A percentile compares a stretch with the other conserved stretches of the same genome.
Evolutionary conservation across 2,888 invertebrate genomes (phyloP).

Genomic region (Brenthis ino): DNA sequence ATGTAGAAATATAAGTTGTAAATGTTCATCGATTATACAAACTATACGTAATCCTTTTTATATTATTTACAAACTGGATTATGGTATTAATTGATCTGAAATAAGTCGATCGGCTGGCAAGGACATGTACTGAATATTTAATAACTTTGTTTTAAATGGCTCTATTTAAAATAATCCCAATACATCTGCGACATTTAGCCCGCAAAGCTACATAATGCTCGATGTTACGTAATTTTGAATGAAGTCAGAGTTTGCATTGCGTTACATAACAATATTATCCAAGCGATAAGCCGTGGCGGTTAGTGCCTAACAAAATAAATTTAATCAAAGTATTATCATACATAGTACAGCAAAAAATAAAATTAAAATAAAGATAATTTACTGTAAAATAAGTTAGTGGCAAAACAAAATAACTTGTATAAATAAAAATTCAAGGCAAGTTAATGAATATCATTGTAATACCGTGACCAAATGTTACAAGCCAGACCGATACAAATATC

Average conservation of each 20-base stretch:
- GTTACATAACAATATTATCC: conserved; percentile 56
- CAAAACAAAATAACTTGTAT: too few relatives aligned
- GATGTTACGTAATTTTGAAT: conserved; percentile 59
- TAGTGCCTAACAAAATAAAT: conserved; percentile 8
- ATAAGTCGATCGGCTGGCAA: neutral
- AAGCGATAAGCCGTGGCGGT: conserved; percentile 51
- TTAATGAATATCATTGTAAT: too few relatives aligned
- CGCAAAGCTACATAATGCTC: conserved; percentile 58
- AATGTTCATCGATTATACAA: conserved; percentile 5
- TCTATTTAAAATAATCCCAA: conserved; percentile 51
- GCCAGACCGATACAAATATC: too few relatives aligned
- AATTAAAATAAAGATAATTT: too few relatives aligned
- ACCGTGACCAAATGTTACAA: too few relatives aligned
- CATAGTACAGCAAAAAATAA: too few relatives aligned
- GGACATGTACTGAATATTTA: neutral
- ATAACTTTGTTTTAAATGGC: conserved; percentile 12
- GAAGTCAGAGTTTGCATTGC: conserved; percentile 62
- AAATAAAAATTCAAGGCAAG: too few relatives aligned
- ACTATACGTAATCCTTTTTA: conserved; percentile 10
- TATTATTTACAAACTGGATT: conserved; percentile 14
- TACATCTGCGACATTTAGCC: conserved; percentile 60
- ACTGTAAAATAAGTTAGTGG: too few relatives aligned
- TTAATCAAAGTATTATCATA: too few relatives aligned
- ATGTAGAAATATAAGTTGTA: conserved; percentile 15
- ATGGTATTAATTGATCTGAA: neutral